Conservation (phyloP, 2,113 vertebrate genomes). For the Perca schrenkii region DNA sequence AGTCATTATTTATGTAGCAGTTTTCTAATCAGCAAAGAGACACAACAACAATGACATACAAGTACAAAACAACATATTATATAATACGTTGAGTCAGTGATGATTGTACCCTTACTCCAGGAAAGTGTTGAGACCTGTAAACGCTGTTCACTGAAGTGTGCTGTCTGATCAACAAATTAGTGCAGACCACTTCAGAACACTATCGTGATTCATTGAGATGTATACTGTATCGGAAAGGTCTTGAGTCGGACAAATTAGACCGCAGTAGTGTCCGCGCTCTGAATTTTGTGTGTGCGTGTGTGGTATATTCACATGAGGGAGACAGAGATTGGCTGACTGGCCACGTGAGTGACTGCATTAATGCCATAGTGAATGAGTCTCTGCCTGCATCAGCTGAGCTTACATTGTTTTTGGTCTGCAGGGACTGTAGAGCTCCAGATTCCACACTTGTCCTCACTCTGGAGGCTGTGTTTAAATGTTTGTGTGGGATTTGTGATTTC, state of each 20-base stretch:
- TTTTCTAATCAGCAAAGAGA: background rate
- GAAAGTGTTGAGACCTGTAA: background rate
- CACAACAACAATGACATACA: background rate
- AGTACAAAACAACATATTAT: background rate
- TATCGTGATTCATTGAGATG: background rate
- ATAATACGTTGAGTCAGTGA: background rate
- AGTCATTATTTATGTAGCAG: background rate
- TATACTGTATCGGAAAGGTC: background rate
- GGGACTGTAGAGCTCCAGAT: conserved; percentile 54
- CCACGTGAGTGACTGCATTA: conserved; percentile 65
- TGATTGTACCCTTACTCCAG: conserved; percentile 5
- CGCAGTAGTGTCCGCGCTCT: background rate
- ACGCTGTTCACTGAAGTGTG: background rate
- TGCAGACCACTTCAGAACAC: background rate
- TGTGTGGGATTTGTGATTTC: background rate
- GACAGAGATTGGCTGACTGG: conserved; percentile 16
- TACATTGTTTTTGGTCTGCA: conserved; percentile 49
- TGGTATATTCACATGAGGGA: background rate
- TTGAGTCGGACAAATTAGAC: background rate
- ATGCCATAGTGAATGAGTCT: conserved; percentile 66
- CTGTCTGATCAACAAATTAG: conserved; percentile 10
- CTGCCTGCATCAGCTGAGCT: conserved; percentile 49
- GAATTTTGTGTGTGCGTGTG: background rate
- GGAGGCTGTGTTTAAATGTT: conserved; percentile 23
- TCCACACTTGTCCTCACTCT: conserved; percentile 18